Percentiles rank a stretch among this genome's conserved stretches.
Conservation (phyloP, 2,888 invertebrate genomes). For the Drosophila birchii region DNA sequence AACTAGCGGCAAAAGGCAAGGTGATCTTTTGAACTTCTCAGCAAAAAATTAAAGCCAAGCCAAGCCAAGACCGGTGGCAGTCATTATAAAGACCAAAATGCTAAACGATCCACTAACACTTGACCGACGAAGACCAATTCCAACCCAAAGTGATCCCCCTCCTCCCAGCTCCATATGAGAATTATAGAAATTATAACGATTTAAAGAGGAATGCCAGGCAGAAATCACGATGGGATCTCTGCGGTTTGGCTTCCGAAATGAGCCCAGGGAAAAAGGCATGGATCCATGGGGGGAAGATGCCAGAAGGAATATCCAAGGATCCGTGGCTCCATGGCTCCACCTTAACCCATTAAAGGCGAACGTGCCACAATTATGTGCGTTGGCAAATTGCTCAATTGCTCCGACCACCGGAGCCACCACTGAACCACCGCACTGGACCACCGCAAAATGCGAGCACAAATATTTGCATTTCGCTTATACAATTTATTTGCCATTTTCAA, state of each 20-base stretch:
- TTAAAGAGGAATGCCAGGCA: conserved; percentile 38
- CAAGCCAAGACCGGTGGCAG: conserved; percentile 67
- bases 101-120: conserved; percentile 40
- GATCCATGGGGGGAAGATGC: conserved; percentile 2
- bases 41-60: conserved; percentile 21
- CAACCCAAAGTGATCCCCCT: not conserved
- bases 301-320: conserved; percentile 47
- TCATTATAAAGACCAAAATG: conserved; percentile 47
- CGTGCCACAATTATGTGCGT: conserved; percentile 75
- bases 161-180: not conserved
- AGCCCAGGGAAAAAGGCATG: conserved; percentile 12
- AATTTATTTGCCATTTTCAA: conserved; percentile 81
- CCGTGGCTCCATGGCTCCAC: conserved; percentile 56
- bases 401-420: conserved; percentile 24
- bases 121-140: conserved; percentile 12
- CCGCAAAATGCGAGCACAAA: conserved; percentile 45
- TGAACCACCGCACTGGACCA: conserved; percentile 58
- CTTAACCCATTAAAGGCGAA: conserved; percentile 72
- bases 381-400: conserved; percentile 76
- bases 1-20: conserved; percentile 52
- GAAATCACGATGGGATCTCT: conserved; percentile 47
- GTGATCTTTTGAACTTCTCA: conserved; percentile 65
- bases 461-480: conserved; percentile 77
- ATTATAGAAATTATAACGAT: conserved; percentile 12
- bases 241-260: conserved; percentile 74